These are phyloP conservation scores for Plutella xylostella DNA, from an alignment of 2,888 invertebrate genomes.

Conservation along the genomic window DNA sequence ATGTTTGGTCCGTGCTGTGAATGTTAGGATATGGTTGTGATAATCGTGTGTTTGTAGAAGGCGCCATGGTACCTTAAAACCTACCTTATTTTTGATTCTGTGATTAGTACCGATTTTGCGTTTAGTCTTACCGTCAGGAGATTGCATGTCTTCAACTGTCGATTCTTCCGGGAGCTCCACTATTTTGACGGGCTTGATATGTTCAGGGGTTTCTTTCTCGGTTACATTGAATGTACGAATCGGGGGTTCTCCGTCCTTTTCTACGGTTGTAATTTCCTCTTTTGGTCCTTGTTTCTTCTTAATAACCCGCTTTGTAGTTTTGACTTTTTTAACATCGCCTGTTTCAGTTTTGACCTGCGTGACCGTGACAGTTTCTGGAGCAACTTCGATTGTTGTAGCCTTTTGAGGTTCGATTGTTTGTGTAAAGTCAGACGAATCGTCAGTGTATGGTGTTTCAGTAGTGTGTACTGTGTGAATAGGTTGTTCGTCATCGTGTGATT, in stretches of 20 bases:
- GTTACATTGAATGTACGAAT: slow-evolving; percentile 20
- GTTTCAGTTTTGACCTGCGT: slow-evolving; percentile 9
- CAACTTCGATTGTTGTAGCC: slow-evolving; percentile 15
- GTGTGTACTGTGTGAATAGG: slow-evolving; percentile 18
- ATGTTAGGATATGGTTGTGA: slow-evolving; percentile 5
- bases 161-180: slow-evolving; percentile 23
- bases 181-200: slow-evolving; percentile 24
- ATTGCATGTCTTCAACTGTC: slow-evolving; percentile 15
- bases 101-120: slow-evolving; percentile 20
- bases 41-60: neutral
- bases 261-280: slow-evolving; percentile 29
- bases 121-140: slow-evolving; percentile 13
- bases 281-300: slow-evolving; percentile 33
- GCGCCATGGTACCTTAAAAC: slow-evolving; percentile 17
- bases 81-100: slow-evolving; percentile 28
- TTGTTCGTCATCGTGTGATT: slow-evolving; percentile 29
- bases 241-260: slow-evolving; percentile 24
- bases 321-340: slow-evolving; percentile 20
- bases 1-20: neutral
- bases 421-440: slow-evolving; percentile 16
- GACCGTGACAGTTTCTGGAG: slow-evolving; percentile 11
- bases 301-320: slow-evolving; percentile 20
- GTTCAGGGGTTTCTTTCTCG: slow-evolving; percentile 13
- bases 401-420: slow-evolving; percentile 9
- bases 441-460: slow-evolving; percentile 21